Conservation (phyloP, 2,888 invertebrate species). For the Xestobium rufovillosum region DNA sequence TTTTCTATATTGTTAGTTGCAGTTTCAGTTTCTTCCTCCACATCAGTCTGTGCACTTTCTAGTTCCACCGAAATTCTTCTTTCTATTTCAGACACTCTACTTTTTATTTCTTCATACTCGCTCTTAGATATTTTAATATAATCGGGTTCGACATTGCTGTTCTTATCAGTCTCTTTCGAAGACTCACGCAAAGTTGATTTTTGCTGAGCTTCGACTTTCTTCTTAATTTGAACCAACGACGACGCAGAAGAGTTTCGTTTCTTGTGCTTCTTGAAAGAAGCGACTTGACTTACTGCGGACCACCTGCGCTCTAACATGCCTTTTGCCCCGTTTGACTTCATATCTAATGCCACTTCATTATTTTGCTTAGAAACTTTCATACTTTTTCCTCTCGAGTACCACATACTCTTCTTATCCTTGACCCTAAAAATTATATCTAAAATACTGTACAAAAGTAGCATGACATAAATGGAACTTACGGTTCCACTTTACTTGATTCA, state of each 20-base stretch:
- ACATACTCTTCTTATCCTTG: constrained; percentile 33
- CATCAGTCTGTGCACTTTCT: constrained; percentile 25
- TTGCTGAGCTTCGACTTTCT: constrained; percentile 6
- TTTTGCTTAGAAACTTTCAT: constrained; percentile 25
- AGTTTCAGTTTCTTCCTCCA: constrained; percentile 17
- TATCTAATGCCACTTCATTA: too few species aligned
- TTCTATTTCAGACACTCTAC: constrained; percentile 65
- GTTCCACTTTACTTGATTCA: too few species aligned
- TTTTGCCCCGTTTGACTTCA: too few species aligned
- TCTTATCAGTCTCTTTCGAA: not conserved
- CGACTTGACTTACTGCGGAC: constrained; percentile 46
- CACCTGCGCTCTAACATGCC: constrained; percentile 46
- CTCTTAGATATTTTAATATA: constrained; percentile 65
- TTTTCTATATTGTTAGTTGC: constrained; percentile 33
- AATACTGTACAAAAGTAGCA: too few species aligned
- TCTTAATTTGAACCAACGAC: constrained; percentile 25
- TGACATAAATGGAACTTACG: too few species aligned
- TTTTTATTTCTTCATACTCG: constrained; percentile 73
- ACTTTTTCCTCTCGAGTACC: constrained; percentile 29
- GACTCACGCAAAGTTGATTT: not conserved
- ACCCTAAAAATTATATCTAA: constrained; percentile 21
- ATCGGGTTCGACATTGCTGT: constrained; percentile 38
- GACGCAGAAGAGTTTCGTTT: constrained; percentile 33
- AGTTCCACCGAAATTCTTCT: constrained; percentile 59
- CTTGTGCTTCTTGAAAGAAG: constrained; percentile 33